phyloP scores from a whole-genome alignment of 2,888 invertebrate genomes.

The Apomyelois bistriatella region DNA sequence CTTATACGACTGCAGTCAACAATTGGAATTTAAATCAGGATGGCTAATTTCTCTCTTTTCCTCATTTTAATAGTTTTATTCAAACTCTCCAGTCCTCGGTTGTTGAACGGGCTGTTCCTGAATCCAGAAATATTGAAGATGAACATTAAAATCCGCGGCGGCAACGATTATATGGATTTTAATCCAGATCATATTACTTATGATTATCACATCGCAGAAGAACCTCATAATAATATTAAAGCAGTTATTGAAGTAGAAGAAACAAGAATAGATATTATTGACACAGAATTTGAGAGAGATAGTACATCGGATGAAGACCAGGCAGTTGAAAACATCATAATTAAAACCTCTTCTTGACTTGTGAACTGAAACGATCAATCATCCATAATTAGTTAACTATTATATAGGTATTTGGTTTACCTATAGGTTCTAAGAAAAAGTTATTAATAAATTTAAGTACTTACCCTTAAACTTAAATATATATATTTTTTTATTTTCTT shows the following conservation, averaged over 20 bases:
- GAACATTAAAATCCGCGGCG: constrained; percentile 33
- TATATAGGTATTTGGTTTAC: too few species aligned
- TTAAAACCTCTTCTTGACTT: background rate
- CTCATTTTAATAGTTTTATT: constrained; percentile 35
- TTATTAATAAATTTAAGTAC: too few species aligned
- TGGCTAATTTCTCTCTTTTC: constrained; percentile 42
- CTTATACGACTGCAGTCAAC: constrained; percentile 17
- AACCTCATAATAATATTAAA: background rate
- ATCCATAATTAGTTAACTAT: too few species aligned
- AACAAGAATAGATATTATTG: background rate
- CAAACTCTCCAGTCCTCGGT: constrained; percentile 27
- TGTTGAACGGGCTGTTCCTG: constrained; percentile 45
- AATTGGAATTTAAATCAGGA: constrained; percentile 18
- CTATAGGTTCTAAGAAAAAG: too few species aligned
- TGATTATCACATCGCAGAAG: constrained; percentile 22
- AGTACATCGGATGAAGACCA: constrained; percentile 4
- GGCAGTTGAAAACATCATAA: background rate
- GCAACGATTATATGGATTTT: constrained; percentile 59
- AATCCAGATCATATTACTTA: constrained; percentile 36
- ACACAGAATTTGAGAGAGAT: background rate
- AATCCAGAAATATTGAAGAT: constrained; percentile 55
- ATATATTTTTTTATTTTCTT: too few species aligned
- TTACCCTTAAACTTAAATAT: too few species aligned
- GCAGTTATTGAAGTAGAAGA: constrained; percentile 4
- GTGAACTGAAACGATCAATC: too few species aligned